Evolutionary conservation across 2,797 vertebrate species (phyloP), one percentile per base, ranked within the genome.

Genomic region (Zalophus californianus): DNA sequence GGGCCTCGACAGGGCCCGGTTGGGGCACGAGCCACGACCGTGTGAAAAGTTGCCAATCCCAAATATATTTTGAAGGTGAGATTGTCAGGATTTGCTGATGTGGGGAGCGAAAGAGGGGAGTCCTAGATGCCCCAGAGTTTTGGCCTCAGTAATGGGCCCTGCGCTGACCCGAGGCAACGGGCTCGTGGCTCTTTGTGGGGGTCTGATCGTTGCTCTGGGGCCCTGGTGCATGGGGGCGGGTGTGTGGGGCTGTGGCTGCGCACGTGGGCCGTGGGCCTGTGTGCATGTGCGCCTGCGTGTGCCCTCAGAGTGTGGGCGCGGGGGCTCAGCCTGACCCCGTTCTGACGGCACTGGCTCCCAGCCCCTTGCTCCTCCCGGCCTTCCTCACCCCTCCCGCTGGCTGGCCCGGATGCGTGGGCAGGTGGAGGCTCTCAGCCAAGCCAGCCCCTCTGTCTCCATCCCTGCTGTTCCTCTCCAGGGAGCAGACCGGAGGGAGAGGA

Each of bases 201-300:
- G 10, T 68, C 29, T 4, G 68, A 58, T 18, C 8, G 32, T 7
- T 29, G 48, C 21, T 56, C 4, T 3, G 9, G 32, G 70, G 54
- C 14, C 27, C 27, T 6, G 25, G 58, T 56, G 14, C 0, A 15
- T n/a, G 15, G 23, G 54, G 29, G 4, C 13, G 11, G 73, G 21
- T 18, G 9, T 35, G 64, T 7, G 41, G 27, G 60, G 27, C 15
- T 18, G 9, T 4, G 44, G 64, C 70, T 14, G 68, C 79, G 85
- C 60, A n/a, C 20, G 1, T 32, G 54, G 3, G 18, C 4, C 1
- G 16, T 21, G 29, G 25, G n/a, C 32, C 3, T 0, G 25, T 18
- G 23, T 7, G 5, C 58, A 4, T 0, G 25, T 18, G 23, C 10
- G 5, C 58, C 48, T 41, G 70, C 6, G 8, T 20, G 83, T n/a